Evolutionary conservation across 2,888 invertebrate genomes (phyloP).

Genomic region (Campoletis raptor): DNA sequence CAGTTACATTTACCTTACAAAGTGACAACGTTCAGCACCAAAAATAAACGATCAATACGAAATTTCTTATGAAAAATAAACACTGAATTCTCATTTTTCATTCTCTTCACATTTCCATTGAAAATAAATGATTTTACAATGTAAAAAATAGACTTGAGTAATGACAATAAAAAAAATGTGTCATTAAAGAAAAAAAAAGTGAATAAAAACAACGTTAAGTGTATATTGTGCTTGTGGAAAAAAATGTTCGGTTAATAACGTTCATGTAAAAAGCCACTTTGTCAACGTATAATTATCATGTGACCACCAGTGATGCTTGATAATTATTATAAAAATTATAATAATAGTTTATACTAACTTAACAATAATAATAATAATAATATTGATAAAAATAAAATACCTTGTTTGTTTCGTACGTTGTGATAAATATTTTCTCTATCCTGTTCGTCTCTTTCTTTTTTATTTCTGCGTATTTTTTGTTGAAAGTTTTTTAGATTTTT

Average conservation of each 20-base stretch:
- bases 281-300: not conserved
- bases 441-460: not conserved
- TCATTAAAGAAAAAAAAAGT: not conserved
- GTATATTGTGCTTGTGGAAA: not conserved
- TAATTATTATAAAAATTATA: slow-evolving; percentile 29
- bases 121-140: not conserved
- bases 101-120: not conserved
- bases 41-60: not conserved
- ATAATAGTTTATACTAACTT: not conserved
- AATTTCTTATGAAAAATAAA: not conserved
- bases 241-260: not conserved
- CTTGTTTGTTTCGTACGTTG: slow-evolving; percentile 43
- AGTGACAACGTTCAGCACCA: not conserved
- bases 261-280: slow-evolving; percentile 1
- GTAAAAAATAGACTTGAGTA: not conserved
- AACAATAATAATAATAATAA: slow-evolving; percentile 40
- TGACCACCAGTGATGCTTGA: not conserved
- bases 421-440: not conserved
- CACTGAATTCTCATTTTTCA: not conserved
- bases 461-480: not conserved
- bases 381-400: slow-evolving; percentile 51
- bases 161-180: not conserved
- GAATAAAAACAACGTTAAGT: not conserved
- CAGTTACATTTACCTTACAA: not conserved
- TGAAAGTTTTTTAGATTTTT: not conserved